These are phyloP conservation scores for Oceanites oceanicus DNA, from an alignment of 2,113 vertebrate genomes.

Conservation along the genomic window DNA sequence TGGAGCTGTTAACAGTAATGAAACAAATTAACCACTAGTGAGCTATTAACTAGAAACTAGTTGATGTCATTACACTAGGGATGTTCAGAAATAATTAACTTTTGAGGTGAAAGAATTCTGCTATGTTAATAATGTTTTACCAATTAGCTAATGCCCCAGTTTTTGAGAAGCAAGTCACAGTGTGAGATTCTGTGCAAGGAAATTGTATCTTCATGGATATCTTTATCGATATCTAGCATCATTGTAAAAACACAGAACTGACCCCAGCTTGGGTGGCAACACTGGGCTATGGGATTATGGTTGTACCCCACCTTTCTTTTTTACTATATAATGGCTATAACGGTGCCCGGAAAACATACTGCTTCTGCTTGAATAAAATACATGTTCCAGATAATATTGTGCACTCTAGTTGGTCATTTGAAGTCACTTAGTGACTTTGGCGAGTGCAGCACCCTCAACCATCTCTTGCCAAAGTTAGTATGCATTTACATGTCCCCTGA, in stretches of 20 bases:
- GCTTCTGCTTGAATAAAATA: background rate
- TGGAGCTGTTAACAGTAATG: constrained; percentile 30
- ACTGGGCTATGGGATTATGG: background rate
- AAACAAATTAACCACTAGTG: constrained; percentile 1
- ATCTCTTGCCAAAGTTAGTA: background rate
- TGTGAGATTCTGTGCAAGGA: background rate
- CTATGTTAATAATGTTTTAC: background rate
- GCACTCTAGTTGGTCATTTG: background rate
- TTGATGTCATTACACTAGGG: background rate
- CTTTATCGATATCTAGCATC: background rate
- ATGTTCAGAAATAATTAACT: background rate
- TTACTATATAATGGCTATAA: background rate
- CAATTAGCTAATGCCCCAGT: background rate
- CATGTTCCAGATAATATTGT: background rate
- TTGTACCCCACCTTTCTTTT: fast-evolving
- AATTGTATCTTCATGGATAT: background rate
- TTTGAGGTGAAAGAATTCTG: background rate
- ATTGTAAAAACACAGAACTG: background rate
- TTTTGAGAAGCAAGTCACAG: background rate
- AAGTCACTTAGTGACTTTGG: background rate
- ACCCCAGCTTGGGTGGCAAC: background rate
- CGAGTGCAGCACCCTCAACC: fast-evolving
- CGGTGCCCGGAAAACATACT: background rate
- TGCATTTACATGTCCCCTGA: background rate
- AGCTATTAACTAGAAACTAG: background rate